Base-by-base conservation (phyloP, 2,797 vertebrate species). In the Mastacembelus armatus region DNA sequence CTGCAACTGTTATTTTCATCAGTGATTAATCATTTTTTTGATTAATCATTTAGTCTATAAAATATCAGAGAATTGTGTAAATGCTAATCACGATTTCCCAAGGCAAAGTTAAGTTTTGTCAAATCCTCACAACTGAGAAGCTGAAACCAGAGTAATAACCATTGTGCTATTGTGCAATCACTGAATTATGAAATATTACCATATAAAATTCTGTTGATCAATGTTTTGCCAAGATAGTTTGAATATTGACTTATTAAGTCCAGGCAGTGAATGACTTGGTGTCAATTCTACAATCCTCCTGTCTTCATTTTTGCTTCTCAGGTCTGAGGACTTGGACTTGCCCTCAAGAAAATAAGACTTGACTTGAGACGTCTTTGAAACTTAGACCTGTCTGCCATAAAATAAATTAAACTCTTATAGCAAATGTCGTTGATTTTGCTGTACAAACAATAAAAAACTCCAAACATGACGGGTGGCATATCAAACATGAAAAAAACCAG, bases 401-500 rank as follows among this genome's bases (percentile, higher is more conserved):
- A 44, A 52, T 39, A 47, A 38, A 43, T 67, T 8, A 71, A 50
- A 49, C 22, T 21, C n/a, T 54, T 50, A 22, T 2, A 33, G 8
- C 16, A 27, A 29, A 43, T 39, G 19, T 30, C 47, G 21, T 19
- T 49, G 35, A 43, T 8, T 51, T 39, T 15, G 38, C 26, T n/a
- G 14, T 35, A 48, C 47, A 2, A 11, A 16, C 1, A 15, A 32
- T 38, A 49, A 4, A 7, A 12, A 16, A 47, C 56, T 33, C n/a
- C n/a, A n/a, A n/a, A n/a, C n/a, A n/a, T n/a, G n/a, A n/a, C n/a
- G n/a, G n/a, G 4, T 6, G 6, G 14, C n/a, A 36, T 7, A 8
- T 49, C 0, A 22, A 7, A 50, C 5, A 10, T 12, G n/a, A 48
- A 48, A 29, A 3, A 16, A 45, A 29, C 3, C 30, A 15, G 1